A percentile compares a stretch with the other conserved stretches of the same genome.
Conservation (phyloP, 2,797 vertebrate species). For the Hyperoplus immaculatus region DNA sequence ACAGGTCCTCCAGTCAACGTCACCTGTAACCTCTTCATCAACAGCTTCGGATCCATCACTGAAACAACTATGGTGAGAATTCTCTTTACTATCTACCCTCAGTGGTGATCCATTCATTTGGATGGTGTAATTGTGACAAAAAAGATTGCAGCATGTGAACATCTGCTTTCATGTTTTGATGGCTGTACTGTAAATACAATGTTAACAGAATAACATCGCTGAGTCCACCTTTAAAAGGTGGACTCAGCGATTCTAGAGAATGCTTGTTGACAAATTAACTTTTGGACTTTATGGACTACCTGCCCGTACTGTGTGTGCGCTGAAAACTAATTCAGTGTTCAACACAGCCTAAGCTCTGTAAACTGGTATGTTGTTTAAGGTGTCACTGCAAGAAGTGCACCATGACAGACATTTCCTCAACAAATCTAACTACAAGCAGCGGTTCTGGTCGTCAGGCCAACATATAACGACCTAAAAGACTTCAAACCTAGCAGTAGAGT, state of each 20-base stretch:
- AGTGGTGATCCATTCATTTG: not conserved
- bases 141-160: not conserved
- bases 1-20: conserved; percentile 95
- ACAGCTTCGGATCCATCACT: conserved; percentile 96
- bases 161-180: not conserved
- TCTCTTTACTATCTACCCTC: not conserved
- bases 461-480: not conserved
- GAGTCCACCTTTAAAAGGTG: no score
- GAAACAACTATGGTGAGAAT: conserved; percentile 96
- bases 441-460: not conserved
- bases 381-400: not conserved
- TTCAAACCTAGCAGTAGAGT: not conserved
- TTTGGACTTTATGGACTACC: not conserved
- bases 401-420: not conserved
- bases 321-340: no score
- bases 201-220: not conserved
- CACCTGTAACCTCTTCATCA: conserved; percentile 98
- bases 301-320: no score
- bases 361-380: no score
- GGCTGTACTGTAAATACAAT: not conserved
- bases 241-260: not conserved
- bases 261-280: not conserved
- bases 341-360: no score
- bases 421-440: not conserved
- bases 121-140: not conserved